Percentiles rank a stretch among this genome's conserved stretches.
These are phyloP conservation scores for Drosophila neocordata DNA, from an alignment of 1,140 invertebrate species.

Conservation along the genomic window DNA sequence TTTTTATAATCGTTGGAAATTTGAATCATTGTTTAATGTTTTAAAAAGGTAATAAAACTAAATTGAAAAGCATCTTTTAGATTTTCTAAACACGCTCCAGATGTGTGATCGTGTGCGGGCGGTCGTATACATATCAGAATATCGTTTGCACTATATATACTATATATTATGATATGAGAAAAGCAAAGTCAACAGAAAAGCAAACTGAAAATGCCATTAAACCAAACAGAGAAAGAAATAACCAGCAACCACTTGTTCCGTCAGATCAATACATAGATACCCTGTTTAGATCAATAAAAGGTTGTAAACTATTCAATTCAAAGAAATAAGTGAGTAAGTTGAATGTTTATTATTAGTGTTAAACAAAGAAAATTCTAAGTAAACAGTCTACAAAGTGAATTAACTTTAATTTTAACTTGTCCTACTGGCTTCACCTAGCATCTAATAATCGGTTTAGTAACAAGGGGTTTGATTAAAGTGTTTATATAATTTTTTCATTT, in stretches of 20 bases:
- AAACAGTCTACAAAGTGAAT: too few relatives aligned
- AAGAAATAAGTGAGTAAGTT: too few relatives aligned
- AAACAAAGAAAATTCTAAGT: too few relatives aligned
- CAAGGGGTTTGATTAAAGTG: too few relatives aligned
- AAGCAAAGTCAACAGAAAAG: neutral
- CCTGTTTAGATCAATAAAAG: neutral
- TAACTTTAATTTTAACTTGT: too few relatives aligned
- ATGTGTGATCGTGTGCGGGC: conserved; percentile 1
- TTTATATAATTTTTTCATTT: too few relatives aligned
- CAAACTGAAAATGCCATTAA: neutral
- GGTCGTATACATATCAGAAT: neutral
- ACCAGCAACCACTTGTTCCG: neutral
- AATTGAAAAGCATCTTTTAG: neutral
- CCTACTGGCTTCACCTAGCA: too few relatives aligned
- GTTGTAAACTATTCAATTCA: neutral
- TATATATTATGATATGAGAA: neutral
- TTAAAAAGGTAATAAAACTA: neutral
- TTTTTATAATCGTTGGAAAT: too few relatives aligned
- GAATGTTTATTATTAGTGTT: too few relatives aligned
- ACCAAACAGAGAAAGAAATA: neutral
- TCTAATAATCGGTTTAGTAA: too few relatives aligned
- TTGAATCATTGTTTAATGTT: neutral
- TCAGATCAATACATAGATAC: neutral
- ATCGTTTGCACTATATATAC: neutral
- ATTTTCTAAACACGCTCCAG: neutral